A percentile compares a stretch with the other conserved stretches of the same genome.
phyloP scores from a whole-genome alignment of 2,888 invertebrate genomes.

The Nomada lathburiana region DNA sequence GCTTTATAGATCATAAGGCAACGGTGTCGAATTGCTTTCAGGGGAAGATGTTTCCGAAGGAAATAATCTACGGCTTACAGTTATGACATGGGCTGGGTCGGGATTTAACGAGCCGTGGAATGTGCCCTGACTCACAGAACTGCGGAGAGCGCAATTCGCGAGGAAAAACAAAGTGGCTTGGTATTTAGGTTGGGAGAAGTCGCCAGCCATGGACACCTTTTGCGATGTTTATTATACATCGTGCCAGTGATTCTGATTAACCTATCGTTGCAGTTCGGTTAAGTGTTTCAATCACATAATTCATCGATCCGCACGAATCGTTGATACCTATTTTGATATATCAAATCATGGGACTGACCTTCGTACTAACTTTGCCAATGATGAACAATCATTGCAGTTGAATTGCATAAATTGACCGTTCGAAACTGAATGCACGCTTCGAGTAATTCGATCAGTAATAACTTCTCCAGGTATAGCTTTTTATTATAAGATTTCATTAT shows the following conservation, averaged over 20 bases:
- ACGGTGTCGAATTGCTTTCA: conserved; percentile 34
- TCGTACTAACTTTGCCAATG: neutral
- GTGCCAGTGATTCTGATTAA: conserved; percentile 37
- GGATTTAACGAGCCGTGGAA: conserved; percentile 69
- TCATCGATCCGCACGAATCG: conserved; percentile 37
- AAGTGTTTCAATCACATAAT: conserved; percentile 43
- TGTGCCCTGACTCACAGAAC: conserved; percentile 66
- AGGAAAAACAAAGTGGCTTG: conserved; percentile 55
- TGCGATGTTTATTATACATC: conserved; percentile 21
- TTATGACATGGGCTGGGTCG: conserved; percentile 65
- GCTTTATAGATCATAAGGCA: conserved; percentile 4
- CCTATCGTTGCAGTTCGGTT: conserved; percentile 34
- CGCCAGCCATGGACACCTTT: conserved; percentile 36
- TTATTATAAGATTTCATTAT: neutral
- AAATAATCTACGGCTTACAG: conserved; percentile 53
- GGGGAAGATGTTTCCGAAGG: conserved; percentile 38
- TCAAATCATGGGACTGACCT: conserved; percentile 52
- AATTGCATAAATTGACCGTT: conserved; percentile 4
- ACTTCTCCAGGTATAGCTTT: neutral
- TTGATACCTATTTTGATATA: conserved; percentile 33
- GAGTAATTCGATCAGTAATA: neutral
- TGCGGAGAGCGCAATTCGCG: conserved; percentile 49
- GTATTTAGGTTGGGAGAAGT: conserved; percentile 51
- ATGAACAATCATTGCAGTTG: neutral
- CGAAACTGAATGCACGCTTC: neutral